These are phyloP conservation scores for Drosophila siamana DNA, from an alignment of 2,888 invertebrate species.

Conservation along the genomic window DNA sequence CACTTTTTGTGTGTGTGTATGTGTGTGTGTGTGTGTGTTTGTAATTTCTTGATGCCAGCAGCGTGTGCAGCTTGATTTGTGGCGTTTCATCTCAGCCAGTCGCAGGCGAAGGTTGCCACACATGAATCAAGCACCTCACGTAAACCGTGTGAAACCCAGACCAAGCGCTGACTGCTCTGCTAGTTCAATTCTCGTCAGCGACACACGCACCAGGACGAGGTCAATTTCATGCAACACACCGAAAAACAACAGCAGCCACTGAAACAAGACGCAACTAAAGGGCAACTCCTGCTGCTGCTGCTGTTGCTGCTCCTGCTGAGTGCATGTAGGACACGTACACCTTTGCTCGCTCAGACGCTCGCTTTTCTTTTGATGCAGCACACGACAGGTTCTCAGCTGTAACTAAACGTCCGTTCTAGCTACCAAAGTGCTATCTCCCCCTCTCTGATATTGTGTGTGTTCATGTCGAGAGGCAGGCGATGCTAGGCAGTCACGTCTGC, in stretches of 20 bases:
- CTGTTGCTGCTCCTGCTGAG: too few relatives aligned
- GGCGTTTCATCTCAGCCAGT: conserved; percentile 53
- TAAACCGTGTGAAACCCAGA: conserved; percentile 56
- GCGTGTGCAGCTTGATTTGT: conserved; percentile 59
- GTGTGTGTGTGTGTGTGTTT: conserved; percentile 5
- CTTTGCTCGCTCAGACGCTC: conserved; percentile 31
- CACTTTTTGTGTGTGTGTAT: conserved; percentile 18
- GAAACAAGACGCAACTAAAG: too few relatives aligned
- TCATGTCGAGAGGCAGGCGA: conserved; percentile 42
- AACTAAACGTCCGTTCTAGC: conserved; percentile 77
- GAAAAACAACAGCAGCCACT: conserved; percentile 19
- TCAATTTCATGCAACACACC: conserved; percentile 77
- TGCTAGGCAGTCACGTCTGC: conserved; percentile 74
- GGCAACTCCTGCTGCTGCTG: conserved; percentile 33
- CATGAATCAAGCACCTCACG: conserved; percentile 50
- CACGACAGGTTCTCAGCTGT: conserved; percentile 75
- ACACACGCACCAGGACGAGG: conserved; percentile 69
- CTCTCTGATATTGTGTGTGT: conserved; percentile 14
- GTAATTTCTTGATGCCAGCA: conserved; percentile 58
- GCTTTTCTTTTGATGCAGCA: conserved; percentile 60
- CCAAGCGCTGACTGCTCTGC: conserved; percentile 3
- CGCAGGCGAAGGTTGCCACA: conserved; percentile 33
- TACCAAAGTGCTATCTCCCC: conserved; percentile 13
- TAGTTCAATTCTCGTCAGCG: conserved; percentile 50
- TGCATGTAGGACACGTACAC: conserved; percentile 69